Base-by-base conservation (phyloP, 1,140 invertebrate genomes). In the Zaprionus tsacasi region DNA sequence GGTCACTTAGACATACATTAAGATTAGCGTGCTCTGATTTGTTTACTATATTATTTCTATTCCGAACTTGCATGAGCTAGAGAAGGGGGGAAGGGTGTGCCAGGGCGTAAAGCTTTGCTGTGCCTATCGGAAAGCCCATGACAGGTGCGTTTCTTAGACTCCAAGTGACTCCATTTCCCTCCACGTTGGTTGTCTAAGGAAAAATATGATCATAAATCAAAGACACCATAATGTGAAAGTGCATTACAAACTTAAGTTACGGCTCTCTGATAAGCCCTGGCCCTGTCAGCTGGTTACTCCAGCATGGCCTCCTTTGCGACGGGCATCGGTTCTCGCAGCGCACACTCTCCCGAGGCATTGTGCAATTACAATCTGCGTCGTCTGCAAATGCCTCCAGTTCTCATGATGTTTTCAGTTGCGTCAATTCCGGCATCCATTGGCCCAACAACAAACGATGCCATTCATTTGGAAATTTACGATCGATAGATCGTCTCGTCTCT, bases 391-490 rank as follows among this genome's bases (percentile, higher is more conserved):
- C 60, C 40, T 58, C 60, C 69, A 27, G 71, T 76, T 72, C 55
- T 76, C 74, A 76, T 66, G 57, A 76, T 66, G 57, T 76, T n/a
- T n/a, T n/a, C n/a, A 67, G 74, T 40, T 67, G 6, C 12, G 15
- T 8, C 21, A 27, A 60, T 60, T 17, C 13, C 13, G 25, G 25
- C 45, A 50, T 50, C 33, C 56, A 71, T 59, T 7, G 6, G 38
- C 38, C 38, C 38, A 27, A 1, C 38, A 67, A 72, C 48, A 67
- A 72, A 76, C 50, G 63, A 40, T 11, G 48, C 57, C 33, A 76
- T 76, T 72, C 63, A 76, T 65, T 60, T 72, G 17, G 15, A 36
- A 59, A 40, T 71, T 76, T 65, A 71, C 48, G 68, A 76, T 70
- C 30, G 11, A 27, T 58, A 52, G 50, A 40, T 36, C 12, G 15